phyloP scores from a whole-genome alignment of 2,797 vertebrate species.

The Schizothorax lantsangensis region DNA sequence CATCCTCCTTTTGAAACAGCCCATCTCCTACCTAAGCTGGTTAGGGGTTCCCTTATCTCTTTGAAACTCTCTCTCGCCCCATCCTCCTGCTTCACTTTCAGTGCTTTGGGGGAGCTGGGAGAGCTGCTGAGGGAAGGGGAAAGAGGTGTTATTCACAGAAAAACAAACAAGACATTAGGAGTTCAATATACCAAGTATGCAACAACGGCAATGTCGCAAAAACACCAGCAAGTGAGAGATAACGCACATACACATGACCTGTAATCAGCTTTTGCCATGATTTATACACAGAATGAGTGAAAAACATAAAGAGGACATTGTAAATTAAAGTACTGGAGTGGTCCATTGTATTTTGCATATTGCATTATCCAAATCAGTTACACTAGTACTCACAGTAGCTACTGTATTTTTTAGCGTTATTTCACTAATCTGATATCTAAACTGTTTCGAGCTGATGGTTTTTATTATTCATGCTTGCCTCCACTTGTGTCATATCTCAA shows the following conservation, averaged over 20 bases:
- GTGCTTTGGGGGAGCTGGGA: slow-evolving; percentile 86
- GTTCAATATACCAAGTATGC: slow-evolving; percentile 55
- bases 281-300: not conserved
- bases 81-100: slow-evolving; percentile 87
- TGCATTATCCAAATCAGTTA: not conserved
- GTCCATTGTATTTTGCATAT: too few species aligned
- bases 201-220: slow-evolving; percentile 21
- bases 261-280: not conserved
- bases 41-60: slow-evolving; percentile 85
- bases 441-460: not conserved
- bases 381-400: too few species aligned
- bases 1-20: slow-evolving; percentile 83
- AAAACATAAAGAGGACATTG: not conserved
- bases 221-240: not conserved
- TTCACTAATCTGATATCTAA: not conserved
- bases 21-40: slow-evolving; percentile 90
- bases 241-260: not conserved
- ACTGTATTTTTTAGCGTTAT: not conserved
- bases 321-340: not conserved
- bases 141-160: slow-evolving; percentile 82
- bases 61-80: slow-evolving; percentile 87
- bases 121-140: slow-evolving; percentile 89
- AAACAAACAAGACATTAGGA: slow-evolving; percentile 64
- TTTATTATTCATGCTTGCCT: not conserved
- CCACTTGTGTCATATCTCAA: not conserved